phyloP scores from a whole-genome alignment of 35 echinoderm and acorn worm species.

The Amphiura filiformis region DNA sequence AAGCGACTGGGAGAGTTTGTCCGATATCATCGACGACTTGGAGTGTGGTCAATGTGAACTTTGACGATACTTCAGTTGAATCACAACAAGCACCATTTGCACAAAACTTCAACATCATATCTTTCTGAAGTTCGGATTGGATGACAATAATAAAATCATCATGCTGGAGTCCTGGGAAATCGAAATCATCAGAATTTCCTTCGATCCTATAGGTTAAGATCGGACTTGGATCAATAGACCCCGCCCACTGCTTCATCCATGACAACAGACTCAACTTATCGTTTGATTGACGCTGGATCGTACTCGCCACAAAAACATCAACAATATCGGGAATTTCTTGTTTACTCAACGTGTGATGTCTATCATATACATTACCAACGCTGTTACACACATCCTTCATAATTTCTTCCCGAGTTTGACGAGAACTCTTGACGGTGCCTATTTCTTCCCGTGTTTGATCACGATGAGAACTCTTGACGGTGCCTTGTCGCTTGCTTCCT shows the following conservation, averaged over 20 bases:
- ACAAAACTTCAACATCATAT: slow-evolving; percentile 35
- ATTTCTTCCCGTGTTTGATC: slow-evolving; percentile 14
- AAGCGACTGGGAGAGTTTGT: slow-evolving; percentile 27
- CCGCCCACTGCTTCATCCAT: slow-evolving; percentile 32
- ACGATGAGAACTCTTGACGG: too few relatives aligned
- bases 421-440: background rate
- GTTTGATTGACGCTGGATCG: slow-evolving; percentile 6
- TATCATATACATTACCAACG: background rate
- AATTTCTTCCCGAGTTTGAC: slow-evolving; percentile 10
- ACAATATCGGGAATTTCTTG: slow-evolving; percentile 7
- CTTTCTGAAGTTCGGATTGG: slow-evolving; percentile 25
- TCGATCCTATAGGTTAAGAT: slow-evolving; percentile 30
- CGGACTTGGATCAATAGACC: slow-evolving; percentile 16
- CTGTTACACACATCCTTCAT: slow-evolving; percentile 16
- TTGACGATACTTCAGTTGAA: slow-evolving; percentile 20
- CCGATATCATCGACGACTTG: slow-evolving; percentile 38
- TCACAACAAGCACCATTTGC: slow-evolving; percentile 30
- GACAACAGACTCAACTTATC: slow-evolving; percentile 26
- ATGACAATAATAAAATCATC: slow-evolving; percentile 39
- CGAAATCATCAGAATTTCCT: background rate
- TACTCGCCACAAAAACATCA: background rate
- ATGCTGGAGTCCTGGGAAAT: background rate
- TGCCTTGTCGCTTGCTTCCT: too few relatives aligned
- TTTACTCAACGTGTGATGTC: background rate
- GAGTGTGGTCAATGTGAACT: slow-evolving; percentile 34